Conservation (phyloP, 2,113 vertebrate species). For the Solea solea region DNA sequence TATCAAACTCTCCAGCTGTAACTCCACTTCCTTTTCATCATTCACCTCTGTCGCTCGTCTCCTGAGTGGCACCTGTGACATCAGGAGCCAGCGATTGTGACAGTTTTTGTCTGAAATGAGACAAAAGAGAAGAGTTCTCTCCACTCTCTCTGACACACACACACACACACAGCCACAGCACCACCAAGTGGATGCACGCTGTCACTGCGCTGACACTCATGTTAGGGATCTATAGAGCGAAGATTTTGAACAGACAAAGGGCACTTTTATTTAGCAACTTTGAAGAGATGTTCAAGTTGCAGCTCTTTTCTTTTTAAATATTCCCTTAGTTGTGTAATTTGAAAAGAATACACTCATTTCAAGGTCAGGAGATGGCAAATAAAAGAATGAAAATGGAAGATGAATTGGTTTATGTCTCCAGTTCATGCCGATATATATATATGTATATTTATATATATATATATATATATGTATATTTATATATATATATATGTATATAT, state of each 20-base stretch:
- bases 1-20: not conserved
- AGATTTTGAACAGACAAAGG: too few species aligned
- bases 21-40: not conserved
- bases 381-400: not conserved
- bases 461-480: too few species aligned
- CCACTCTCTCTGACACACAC: too few species aligned
- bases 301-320: not conserved
- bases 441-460: too few species aligned
- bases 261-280: not conserved
- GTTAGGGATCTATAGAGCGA: too few species aligned
- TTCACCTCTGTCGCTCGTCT: not conserved
- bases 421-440: too few species aligned
- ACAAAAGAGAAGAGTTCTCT: slow-evolving; percentile 29
- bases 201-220: not conserved
- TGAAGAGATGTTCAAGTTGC: not conserved
- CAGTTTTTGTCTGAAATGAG: slow-evolving; percentile 25
- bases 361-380: slow-evolving; percentile 17
- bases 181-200: slow-evolving; percentile 48
- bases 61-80: slow-evolving; percentile 5
- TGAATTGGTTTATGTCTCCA: not conserved
- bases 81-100: slow-evolving; percentile 1
- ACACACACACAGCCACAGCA: slow-evolving; percentile 51
- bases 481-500: too few species aligned
- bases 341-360: not conserved
- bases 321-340: not conserved